phyloP scores from a whole-genome alignment of 2,113 vertebrate genomes.

The Phylloscopus whistleri region DNA sequence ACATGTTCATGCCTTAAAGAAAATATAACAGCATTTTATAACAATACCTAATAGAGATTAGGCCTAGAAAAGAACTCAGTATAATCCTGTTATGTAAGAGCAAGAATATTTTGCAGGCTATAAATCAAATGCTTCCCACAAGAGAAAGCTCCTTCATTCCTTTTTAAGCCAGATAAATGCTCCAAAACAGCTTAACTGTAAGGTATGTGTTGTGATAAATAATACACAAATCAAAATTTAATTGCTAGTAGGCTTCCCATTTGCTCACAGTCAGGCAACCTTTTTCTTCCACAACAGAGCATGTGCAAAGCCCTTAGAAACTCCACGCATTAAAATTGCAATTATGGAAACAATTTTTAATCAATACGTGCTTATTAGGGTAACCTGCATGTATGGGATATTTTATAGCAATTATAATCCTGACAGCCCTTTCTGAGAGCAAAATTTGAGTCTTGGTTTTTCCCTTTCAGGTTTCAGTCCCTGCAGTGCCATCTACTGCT shows the following conservation, averaged over 20 bases:
- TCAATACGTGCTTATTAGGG: background rate
- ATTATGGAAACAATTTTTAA: slow-evolving; percentile 29
- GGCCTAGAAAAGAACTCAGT: background rate
- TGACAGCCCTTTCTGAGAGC: background rate
- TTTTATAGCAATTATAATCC: slow-evolving; percentile 6
- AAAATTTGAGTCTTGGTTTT: background rate
- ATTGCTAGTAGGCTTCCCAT: background rate
- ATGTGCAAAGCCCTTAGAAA: background rate
- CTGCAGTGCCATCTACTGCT: slow-evolving; percentile 61
- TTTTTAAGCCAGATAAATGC: background rate
- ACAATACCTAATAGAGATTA: slow-evolving; percentile 15
- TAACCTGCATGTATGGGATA: background rate
- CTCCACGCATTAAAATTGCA: background rate
- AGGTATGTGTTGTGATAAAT: background rate
- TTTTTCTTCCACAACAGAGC: background rate
- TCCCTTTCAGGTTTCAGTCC: slow-evolving; percentile 47
- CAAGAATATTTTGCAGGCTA: background rate
- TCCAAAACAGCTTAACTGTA: background rate
- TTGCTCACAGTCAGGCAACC: background rate
- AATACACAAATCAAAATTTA: background rate
- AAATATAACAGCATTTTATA: background rate
- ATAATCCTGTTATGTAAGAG: slow-evolving; percentile 19
- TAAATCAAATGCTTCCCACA: background rate
- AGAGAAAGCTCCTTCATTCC: background rate
- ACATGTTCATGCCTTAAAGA: background rate